A percentile compares a stretch with the other conserved stretches of the same genome.
Conservation (phyloP, 1,140 invertebrate species). For the Drosophila tristis region DNA sequence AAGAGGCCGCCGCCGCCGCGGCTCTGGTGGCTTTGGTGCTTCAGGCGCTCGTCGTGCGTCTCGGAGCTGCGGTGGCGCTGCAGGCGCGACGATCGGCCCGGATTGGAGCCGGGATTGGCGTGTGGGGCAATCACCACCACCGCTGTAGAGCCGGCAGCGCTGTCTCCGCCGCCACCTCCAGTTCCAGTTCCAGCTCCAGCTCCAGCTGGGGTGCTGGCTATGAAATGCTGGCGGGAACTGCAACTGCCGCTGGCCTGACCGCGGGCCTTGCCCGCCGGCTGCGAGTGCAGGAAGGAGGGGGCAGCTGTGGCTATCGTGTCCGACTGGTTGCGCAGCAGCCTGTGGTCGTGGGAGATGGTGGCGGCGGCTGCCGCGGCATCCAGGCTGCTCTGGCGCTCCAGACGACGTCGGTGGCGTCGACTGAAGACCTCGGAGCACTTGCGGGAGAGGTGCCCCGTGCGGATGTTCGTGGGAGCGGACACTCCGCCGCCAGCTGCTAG, state of each 20-base stretch:
- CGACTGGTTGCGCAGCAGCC: constrained; percentile 77
- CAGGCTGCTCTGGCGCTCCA: constrained; percentile 75
- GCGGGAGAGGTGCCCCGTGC: constrained; percentile 65
- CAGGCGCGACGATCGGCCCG: constrained; percentile 54
- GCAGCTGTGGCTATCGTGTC: constrained; percentile 68
- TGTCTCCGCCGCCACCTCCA: not conserved
- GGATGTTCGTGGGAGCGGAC: not conserved
- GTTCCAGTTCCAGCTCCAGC: not conserved
- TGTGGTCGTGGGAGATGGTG: constrained; percentile 38
- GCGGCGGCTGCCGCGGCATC: constrained; percentile 60
- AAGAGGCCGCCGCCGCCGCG: constrained; percentile 47
- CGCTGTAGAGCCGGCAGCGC: constrained; percentile 6
- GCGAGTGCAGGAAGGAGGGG: constrained; percentile 63
- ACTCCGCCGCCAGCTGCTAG: not conserved
- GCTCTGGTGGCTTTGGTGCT: constrained; percentile 61
- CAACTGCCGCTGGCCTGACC: constrained; percentile 8
- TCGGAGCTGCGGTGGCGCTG: constrained; percentile 81
- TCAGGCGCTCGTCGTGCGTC: constrained; percentile 77
- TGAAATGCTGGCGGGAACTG: constrained; percentile 63
- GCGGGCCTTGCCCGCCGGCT: constrained; percentile 38
- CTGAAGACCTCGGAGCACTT: constrained; percentile 80
- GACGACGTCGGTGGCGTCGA: constrained; percentile 63
- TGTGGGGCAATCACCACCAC: constrained; percentile 47
- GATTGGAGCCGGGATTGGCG: constrained; percentile 14
- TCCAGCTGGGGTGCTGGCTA: constrained; percentile 28